Conservation (phyloP, 2,888 invertebrate genomes). For the Polydrusus cervinus region DNA sequence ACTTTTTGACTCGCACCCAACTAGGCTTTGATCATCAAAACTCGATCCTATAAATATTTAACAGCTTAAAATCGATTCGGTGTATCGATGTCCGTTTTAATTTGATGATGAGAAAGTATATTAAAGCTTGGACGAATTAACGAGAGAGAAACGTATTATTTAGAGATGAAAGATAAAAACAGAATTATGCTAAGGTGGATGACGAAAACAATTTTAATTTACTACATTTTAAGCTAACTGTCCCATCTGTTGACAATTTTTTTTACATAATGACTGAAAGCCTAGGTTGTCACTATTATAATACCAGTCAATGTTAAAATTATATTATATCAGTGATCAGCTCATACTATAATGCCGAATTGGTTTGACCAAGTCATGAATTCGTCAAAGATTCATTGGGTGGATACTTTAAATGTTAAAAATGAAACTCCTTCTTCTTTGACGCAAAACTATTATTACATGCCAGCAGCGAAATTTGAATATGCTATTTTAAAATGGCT, state of each 20-base stretch:
- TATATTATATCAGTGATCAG: too few species aligned
- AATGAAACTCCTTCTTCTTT: not conserved
- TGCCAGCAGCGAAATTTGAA: not conserved
- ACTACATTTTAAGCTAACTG: not conserved
- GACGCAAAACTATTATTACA: slow-evolving; percentile 15
- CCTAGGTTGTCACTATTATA: too few species aligned
- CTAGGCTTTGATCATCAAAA: too few species aligned
- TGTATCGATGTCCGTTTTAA: slow-evolving; percentile 24
- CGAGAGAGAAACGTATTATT: slow-evolving; percentile 11
- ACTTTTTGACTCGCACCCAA: too few species aligned
- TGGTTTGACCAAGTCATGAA: too few species aligned
- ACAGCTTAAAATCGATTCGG: slow-evolving; percentile 33
- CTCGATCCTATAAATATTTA: slow-evolving; percentile 34
- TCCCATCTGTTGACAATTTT: not conserved
- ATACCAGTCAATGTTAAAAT: too few species aligned
- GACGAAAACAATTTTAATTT: not conserved
- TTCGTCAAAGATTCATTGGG: not conserved
- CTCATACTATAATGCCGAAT: too few species aligned
- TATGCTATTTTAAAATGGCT: slow-evolving; percentile 3
- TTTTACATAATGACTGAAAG: not conserved
- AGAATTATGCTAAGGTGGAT: not conserved
- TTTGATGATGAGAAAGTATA: slow-evolving; percentile 30
- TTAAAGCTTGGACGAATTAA: slow-evolving; percentile 8
- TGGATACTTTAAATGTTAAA: not conserved
- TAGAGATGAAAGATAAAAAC: slow-evolving; percentile 14